Conservation (phyloP, 2,888 invertebrate genomes). For the Nomada goodeniana region DNA sequence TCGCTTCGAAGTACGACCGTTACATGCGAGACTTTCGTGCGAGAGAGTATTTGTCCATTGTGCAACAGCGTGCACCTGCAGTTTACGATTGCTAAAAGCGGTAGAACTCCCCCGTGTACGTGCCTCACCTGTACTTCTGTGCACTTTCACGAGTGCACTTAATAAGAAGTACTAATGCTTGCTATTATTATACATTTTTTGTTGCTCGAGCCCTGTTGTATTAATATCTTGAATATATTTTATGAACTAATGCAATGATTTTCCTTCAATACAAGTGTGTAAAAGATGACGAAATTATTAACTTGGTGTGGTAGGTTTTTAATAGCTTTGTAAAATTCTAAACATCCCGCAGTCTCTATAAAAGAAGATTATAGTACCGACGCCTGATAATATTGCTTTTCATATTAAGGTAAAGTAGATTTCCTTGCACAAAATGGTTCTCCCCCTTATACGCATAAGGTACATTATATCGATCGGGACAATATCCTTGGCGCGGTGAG, state of each 20-base stretch:
- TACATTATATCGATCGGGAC: background rate
- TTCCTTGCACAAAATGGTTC: background rate
- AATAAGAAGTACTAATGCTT: slow-evolving; percentile 42
- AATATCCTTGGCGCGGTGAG: background rate
- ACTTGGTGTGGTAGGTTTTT: no score
- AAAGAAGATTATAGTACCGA: background rate
- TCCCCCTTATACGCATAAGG: background rate
- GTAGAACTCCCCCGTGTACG: slow-evolving; percentile 70
- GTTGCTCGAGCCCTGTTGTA: no score
- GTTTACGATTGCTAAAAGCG: slow-evolving; percentile 74
- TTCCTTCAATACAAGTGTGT: no score
- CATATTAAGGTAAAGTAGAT: background rate
- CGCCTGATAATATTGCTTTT: background rate
- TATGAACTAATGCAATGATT: no score
- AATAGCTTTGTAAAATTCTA: no score
- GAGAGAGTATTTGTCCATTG: slow-evolving; percentile 69
- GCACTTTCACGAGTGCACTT: slow-evolving; percentile 45
- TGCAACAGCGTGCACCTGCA: slow-evolving; percentile 73
- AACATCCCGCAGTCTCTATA: no score
- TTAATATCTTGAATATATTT: no score
- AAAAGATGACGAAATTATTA: no score
- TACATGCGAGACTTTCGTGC: slow-evolving; percentile 46
- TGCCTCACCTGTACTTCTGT: slow-evolving; percentile 73
- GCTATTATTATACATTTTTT: no score
- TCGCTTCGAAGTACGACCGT: slow-evolving; percentile 34